Conservation (phyloP, 1,140 invertebrate species). For the Ostrea edulis region DNA sequence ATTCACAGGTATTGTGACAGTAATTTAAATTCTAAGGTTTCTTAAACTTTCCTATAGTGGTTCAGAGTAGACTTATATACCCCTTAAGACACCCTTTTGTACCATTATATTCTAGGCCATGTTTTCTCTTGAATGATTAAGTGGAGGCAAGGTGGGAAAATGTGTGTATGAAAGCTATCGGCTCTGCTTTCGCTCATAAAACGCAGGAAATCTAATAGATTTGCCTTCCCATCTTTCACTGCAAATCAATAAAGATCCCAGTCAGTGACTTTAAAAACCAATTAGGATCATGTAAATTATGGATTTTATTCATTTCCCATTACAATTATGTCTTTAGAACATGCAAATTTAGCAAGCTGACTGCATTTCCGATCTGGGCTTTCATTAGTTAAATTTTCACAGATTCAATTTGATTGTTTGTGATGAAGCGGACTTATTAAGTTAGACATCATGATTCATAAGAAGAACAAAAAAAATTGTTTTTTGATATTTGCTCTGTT, state of each 20-base stretch:
- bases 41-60: constrained; percentile 11
- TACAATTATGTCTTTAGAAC: constrained; percentile 39
- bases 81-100: constrained; percentile 31
- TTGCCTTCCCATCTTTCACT: constrained; percentile 29
- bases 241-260: constrained; percentile 35
- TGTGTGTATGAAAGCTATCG: constrained; percentile 23
- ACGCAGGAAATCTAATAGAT: constrained; percentile 38
- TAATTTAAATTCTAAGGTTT: constrained; percentile 27
- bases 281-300: constrained; percentile 38
- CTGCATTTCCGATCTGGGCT: constrained; percentile 15
- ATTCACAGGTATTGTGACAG: not conserved
- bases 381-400: constrained; percentile 39
- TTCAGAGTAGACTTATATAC: constrained; percentile 14
- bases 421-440: constrained; percentile 24
- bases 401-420: constrained; percentile 27
- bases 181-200: constrained; percentile 30
- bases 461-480: not conserved
- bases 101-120: constrained; percentile 9
- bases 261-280: constrained; percentile 31
- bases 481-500: not conserved
- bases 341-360: constrained; percentile 27
- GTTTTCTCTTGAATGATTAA: constrained; percentile 31
- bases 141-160: constrained; percentile 23
- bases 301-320: constrained; percentile 37
- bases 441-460: constrained; percentile 10